Conservation (phyloP, 2,113 vertebrate genomes). For the Antennarius striatus region DNA sequence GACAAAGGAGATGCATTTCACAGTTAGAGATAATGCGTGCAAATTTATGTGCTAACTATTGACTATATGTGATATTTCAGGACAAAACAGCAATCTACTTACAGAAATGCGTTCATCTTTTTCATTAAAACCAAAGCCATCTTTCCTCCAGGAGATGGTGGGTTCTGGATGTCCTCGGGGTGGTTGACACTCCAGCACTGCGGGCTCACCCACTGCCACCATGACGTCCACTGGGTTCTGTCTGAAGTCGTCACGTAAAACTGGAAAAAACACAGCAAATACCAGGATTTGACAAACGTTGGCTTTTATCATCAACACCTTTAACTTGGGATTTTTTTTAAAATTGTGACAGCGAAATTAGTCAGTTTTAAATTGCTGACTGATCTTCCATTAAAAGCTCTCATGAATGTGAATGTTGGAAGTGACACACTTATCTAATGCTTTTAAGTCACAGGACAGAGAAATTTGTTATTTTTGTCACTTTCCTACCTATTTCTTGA, state of each 20-base stretch:
- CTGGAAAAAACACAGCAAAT: constrained; percentile 68
- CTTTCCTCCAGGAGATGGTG: constrained; percentile 94
- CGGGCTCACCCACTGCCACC: constrained; percentile 92
- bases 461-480: constrained; percentile 1
- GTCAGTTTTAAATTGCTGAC: not conserved
- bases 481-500: not conserved
- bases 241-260: constrained; percentile 93
- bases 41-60: no score
- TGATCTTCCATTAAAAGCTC: constrained; percentile 5
- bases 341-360: not conserved
- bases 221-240: constrained; percentile 94
- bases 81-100: constrained; percentile 43
- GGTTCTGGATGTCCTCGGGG: constrained; percentile 95
- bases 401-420: not conserved
- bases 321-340: not conserved
- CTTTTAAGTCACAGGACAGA: not conserved
- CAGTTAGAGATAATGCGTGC: no score
- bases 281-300: not conserved
- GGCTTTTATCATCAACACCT: not conserved
- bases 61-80: not conserved
- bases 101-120: constrained; percentile 91
- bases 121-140: constrained; percentile 86
- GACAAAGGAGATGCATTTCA: no score
- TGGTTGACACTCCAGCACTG: constrained; percentile 92
- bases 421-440: not conserved